Base-by-base conservation (phyloP, 2,113 vertebrate genomes). In the Zapus hudsonius region DNA sequence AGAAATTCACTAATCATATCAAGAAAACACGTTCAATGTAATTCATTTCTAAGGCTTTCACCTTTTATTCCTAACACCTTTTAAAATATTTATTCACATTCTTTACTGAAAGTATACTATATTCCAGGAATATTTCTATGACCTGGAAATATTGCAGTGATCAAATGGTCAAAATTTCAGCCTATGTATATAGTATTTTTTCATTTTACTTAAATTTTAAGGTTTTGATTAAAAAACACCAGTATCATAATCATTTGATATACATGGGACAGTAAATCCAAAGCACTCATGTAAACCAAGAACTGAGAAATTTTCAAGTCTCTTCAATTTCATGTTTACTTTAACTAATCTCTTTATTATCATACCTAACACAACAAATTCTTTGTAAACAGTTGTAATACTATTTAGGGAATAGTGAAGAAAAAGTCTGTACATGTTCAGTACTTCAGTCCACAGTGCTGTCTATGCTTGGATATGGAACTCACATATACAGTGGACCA, bases 1-100 rank as follows among this genome's bases (percentile, higher is more conserved):
- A 33, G 84, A 29, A 84, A 67, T n/a, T n/a, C n/a, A 85, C 15
- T 78, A 74, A 69, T 76, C 2, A 80, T 19, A 70, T 40, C 3
- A 40, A 70, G 12, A 87, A 91, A 89, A 91, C 5, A 47, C 5
- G 70, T 31, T 9, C 20, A 40, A 61, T 42, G 31, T 20, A 8
- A 80, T 33, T 84, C 29, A 84, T 59, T 1, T 19, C 2, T 69
- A 31, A 55, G 19, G 29, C 8, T n/a, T 78, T 84, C 16, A n/a
- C 81, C 36, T 61, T 73, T 81, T 0, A 15, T 87, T 70, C 57
- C 38, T 87, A 86, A 84, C 3, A 72, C 20, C 66, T 38, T 4
- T 59, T 66, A 36, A 76, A 7, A 11, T 66, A 47, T 92, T 87
- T 94, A 92, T 78, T 88, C 40, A 84, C 7, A 80, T 38, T 33